Base-by-base conservation (phyloP, 2,888 invertebrate genomes). In the Cheiracanthium punctorium region DNA sequence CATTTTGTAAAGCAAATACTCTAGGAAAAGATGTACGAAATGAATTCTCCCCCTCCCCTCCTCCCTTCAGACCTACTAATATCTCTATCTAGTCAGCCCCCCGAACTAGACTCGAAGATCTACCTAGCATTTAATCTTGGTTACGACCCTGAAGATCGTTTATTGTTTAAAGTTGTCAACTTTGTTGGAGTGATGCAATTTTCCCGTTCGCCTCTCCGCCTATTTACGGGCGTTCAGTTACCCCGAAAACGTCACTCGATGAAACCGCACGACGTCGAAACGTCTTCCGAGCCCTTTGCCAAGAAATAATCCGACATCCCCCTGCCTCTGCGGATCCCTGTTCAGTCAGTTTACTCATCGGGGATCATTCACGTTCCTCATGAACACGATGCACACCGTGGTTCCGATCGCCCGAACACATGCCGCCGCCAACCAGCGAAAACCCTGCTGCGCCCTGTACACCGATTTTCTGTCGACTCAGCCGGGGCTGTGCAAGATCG, bases 401-500 rank as follows among this genome's bases (percentile, higher is more conserved):
- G 70, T 85, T 24, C 84, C 79, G 10, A 80, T 75, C 14, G 41
- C 30, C 14, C 29, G 71, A 12, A 77, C 32, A 24, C 32, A 29
- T 0, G 28, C 52, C 0, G 37, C 58, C 10, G 65, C 43, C 2
- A 43, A 28, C 10, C 87, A 80, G 24, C 28, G 74, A 8, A 87
- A 80, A 52, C 29, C 52, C 12, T 88, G 96, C 90, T 96, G 95
- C 90, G 95, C 95, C 24, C 96, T 96, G 91, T 95, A 96, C 91
- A 93, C 96, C 76, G 94, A 94, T 64, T 96, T 96, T 91, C 92
- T 96, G 17, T 94, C 94, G 67, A 94, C 95, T 0, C 93, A 94
- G 89, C 94, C 95, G 48, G 96, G 96, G 24, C 91, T 95, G 33
- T 92, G 96, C 71, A 96, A 96, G 92, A 90, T 96, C 1, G 93